These are phyloP conservation scores for Andricus quercusramuli DNA, from an alignment of 2,888 invertebrate genomes.

Conservation along the genomic window DNA sequence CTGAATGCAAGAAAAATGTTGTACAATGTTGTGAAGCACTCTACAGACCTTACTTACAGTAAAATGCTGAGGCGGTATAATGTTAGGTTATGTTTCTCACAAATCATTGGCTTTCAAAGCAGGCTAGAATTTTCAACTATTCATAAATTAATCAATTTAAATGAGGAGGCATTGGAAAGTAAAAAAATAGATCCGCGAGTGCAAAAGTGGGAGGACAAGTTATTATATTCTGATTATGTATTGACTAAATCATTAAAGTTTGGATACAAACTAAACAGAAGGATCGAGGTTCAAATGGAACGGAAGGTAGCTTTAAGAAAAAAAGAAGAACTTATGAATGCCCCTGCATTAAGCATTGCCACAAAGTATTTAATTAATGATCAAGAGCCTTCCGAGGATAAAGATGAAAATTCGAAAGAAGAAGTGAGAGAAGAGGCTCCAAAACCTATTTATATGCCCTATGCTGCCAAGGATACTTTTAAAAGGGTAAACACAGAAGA, in stretches of 20 bases:
- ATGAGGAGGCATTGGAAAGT: constrained; percentile 47
- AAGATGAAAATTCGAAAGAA: not conserved
- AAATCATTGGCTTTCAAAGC: not conserved
- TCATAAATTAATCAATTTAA: constrained; percentile 17
- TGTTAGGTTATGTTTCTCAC: constrained; percentile 7
- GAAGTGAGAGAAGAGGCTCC: not conserved
- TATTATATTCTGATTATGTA: constrained; percentile 77
- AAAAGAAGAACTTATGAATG: constrained; percentile 62
- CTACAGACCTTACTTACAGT: not conserved
- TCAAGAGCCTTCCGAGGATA: not conserved
- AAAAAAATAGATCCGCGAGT: constrained; percentile 58
- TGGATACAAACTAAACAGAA: constrained; percentile 60
- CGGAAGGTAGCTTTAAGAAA: constrained; percentile 57
- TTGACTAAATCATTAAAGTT: constrained; percentile 66
- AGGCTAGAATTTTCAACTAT: not conserved
- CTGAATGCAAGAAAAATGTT: constrained; percentile 1
- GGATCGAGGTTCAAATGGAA: constrained; percentile 51
- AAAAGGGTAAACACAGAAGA: constrained; percentile 41
- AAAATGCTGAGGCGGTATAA: constrained; percentile 25
- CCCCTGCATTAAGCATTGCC: constrained; percentile 80
- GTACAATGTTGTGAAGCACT: not conserved
- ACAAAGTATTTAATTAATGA: constrained; percentile 78
- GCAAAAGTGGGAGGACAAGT: constrained; percentile 68
- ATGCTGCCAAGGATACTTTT: constrained; percentile 62
- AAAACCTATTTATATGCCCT: constrained; percentile 69